These are phyloP conservation scores for Rhinogobius similis DNA, from an alignment of 2,113 vertebrate genomes.

Conservation along the genomic window DNA sequence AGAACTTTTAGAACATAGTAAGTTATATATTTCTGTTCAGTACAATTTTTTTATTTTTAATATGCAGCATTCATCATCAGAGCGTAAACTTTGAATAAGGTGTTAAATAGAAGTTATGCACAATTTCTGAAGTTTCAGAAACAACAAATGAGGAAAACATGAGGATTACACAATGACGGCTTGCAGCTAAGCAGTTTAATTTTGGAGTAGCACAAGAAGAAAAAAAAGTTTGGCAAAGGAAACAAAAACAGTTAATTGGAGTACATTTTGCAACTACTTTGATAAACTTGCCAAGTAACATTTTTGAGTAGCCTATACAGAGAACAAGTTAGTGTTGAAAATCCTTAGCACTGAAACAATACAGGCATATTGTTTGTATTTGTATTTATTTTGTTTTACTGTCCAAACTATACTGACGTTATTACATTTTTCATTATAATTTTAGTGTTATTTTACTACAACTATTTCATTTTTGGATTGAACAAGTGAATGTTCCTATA, in stretches of 20 bases:
- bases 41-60: background rate
- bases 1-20: background rate
- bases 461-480: constrained; percentile 13
- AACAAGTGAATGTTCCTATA: constrained; percentile 5
- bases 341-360: too few relatives aligned
- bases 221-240: background rate
- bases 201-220: too few relatives aligned
- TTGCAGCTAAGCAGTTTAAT: too few relatives aligned
- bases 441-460: constrained; percentile 8
- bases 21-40: background rate
- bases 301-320: background rate
- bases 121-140: background rate
- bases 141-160: too few relatives aligned
- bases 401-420: background rate
- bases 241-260: background rate
- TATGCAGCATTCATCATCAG: background rate
- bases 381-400: background rate
- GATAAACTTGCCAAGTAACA: background rate
- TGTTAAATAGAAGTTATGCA: background rate
- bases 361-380: background rate
- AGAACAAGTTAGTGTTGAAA: background rate
- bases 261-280: background rate
- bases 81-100: background rate
- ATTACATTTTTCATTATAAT: background rate
- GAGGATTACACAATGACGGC: too few relatives aligned